These are phyloP conservation scores for Cosmopolites sordidus DNA, from an alignment of 2,888 invertebrate genomes.

Conservation along the genomic window DNA sequence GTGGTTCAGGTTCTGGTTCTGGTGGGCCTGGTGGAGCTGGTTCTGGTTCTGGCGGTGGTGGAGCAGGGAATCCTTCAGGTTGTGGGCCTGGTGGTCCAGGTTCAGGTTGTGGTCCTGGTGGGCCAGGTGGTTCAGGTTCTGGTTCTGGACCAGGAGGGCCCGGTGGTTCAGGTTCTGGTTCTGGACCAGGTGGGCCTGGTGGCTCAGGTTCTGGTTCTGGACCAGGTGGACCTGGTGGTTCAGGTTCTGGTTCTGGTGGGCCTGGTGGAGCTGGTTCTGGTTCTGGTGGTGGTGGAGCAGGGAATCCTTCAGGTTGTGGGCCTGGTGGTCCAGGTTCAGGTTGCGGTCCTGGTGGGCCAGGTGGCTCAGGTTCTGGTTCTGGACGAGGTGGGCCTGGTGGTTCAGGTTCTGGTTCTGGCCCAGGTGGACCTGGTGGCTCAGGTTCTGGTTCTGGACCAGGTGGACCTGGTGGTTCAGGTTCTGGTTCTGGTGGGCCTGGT, in stretches of 20 bases:
- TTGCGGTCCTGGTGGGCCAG: conserved; percentile 3
- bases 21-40: no score
- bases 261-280: not conserved
- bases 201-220: conserved; percentile 1
- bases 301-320: not conserved
- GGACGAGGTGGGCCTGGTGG: not conserved
- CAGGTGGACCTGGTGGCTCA: conserved; percentile 3
- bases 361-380: conserved; percentile 1
- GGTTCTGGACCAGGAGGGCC: not conserved
- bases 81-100: not conserved
- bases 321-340: no score
- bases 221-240: not conserved
- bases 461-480: not conserved
- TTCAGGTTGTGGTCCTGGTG: not conserved
- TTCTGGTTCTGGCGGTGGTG: not conserved
- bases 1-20: not conserved
- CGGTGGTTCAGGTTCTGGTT: not conserved
- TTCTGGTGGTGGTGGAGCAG: not conserved
- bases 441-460: conserved; percentile 2
- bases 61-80: not conserved
- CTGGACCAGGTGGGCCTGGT: not conserved
- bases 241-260: not conserved
- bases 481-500: no score
- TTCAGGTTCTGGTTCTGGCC: no score
- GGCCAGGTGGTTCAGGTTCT: not conserved